Base-by-base conservation (phyloP, 2,888 invertebrate species). In the Leptopterna dolabrata region DNA sequence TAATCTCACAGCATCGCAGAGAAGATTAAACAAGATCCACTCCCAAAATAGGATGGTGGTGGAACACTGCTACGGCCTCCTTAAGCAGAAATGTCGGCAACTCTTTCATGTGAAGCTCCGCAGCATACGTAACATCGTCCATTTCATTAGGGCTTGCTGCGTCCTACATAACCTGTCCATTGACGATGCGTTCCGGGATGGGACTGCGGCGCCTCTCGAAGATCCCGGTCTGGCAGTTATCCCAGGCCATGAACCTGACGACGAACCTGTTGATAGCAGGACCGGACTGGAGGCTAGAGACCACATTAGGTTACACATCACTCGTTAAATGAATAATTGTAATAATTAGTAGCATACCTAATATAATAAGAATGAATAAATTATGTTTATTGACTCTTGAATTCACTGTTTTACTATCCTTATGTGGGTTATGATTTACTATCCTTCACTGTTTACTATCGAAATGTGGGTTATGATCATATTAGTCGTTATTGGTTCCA, bases 81-180 rank as follows among this genome's bases (percentile, higher is more conserved):
- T 63, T 1, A 83, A 83, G 63, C 55, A 55, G n/a, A 55, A 27
- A 83, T 83, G 73, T 29, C 16, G 83, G 36, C 83, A 83, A 36
- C 47, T 83, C 3, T 55, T n/a, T 70, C 70, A 70, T n/a, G 11
- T 41, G n/a, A 55, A 83, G 63, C n/a, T 83, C 11, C 16, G 36
- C 3, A 47, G n/a, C n/a, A 55, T 83, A 11, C 1, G 0, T 6
- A 63, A 1, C 6, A 63, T 36, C 16, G 41, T 41, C 41, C 83
- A 83, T 63, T 83, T 83, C 24, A 83, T 63, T 29, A n/a, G 83
- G 16, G 83, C 63, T 19, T 83, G 63, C 11, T 27, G 29, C n/a
- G 83, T 83, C 16, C 83, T 83, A 0, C 70, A 83, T 16, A 83
- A 83, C 41, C 55, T 83, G 7, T 14, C 55, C 24, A n/a, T 43